Conservation (phyloP, 2,888 invertebrate genomes). For the Amblyjoppa fuscipennis region DNA sequence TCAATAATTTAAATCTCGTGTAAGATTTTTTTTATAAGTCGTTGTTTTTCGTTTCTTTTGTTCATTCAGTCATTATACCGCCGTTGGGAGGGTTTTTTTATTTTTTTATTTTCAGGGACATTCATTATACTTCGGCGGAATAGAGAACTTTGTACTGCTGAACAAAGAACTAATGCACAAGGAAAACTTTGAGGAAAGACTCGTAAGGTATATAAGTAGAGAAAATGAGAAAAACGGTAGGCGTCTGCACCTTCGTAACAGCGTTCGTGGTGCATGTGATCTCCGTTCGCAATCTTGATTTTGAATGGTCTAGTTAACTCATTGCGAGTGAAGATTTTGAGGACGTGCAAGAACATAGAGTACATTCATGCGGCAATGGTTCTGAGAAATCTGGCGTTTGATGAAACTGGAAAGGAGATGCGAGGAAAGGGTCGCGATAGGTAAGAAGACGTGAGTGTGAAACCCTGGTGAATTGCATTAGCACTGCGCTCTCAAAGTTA, state of each 20-base stretch:
- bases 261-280: neutral
- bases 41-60: too few species aligned
- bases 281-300: neutral
- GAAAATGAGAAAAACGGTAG: neutral
- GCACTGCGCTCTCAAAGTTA: conserved; percentile 27
- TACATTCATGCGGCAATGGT: neutral
- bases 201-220: neutral
- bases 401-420: neutral
- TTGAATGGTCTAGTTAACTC: neutral
- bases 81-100: too few species aligned
- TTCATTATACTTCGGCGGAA: too few species aligned
- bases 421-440: neutral
- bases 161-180: too few species aligned
- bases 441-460: conserved; percentile 6
- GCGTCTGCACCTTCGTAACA: neutral
- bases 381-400: neutral
- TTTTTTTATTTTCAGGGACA: too few species aligned
- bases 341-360: neutral
- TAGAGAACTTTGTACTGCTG: too few species aligned
- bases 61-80: too few species aligned
- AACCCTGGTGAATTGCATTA: conserved; percentile 20
- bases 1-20: too few species aligned
- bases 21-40: too few species aligned
- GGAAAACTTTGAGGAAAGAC: neutral
- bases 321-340: neutral